Evolutionary conservation across 2,113 vertebrate genomes (phyloP), one percentile per base, ranked within the genome.

Genomic region (Podilymbus podiceps): DNA sequence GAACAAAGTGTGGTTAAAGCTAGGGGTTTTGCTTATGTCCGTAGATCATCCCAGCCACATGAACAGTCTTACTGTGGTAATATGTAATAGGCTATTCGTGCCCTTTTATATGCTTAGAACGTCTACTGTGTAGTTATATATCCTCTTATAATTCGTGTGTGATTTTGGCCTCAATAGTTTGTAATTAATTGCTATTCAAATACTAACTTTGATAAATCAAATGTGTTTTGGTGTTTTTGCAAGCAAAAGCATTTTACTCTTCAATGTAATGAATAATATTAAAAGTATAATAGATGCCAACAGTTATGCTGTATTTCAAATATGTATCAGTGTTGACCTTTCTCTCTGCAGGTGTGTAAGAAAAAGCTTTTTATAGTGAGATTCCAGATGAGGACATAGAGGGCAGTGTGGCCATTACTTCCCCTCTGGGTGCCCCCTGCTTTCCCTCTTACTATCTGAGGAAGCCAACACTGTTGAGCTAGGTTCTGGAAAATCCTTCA

Each of bases 381-480:
- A 62, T 69, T 68, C 30, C 44, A 20, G n/a, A 40, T 60, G 42
- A 66, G 40, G 33, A 44, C 4, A 2, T 30, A 52, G 24, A 64
- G 28, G 14, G 10, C 21, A 66, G 13, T 21, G 25, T 77, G 24
- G 47, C 35, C 42, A 16, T 47, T 74, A 38, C 11, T 49, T 8
- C 6, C 5, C 2, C 5, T 1, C 31, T 17, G 17, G 9, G 16
- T 8, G 4, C 15, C 23, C 8, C 9, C 19, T n/a, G n/a, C 18
- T 27, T 71, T 71, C 28, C 13, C 19, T 75, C 13, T 50, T 46
- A 38, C 6, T 83, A 0, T 59, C 7, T 25, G 3, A 71, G 40
- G 18, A 49, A 60, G 40, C 20, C 40, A 60, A 31, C 13, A 59
- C 9, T 13, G 19, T 74, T 75, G n/a, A 59, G 25, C 18, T 75